Base-by-base conservation (phyloP, 2,888 invertebrate species). In the Xestia rhomboidea region DNA sequence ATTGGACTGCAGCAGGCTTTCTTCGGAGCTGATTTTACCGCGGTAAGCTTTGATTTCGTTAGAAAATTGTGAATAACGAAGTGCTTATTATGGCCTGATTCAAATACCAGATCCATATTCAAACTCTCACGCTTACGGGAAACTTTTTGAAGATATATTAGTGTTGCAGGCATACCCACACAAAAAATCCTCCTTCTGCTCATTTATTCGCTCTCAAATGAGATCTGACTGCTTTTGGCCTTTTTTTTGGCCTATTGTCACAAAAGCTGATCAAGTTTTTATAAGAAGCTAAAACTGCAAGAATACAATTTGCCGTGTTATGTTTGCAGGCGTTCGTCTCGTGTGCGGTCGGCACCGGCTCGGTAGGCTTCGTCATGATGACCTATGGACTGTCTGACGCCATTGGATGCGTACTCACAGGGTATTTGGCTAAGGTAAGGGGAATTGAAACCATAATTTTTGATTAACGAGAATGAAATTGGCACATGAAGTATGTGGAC, bases 1-100 rank as follows among this genome's bases (percentile, higher is more conserved):
- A 97, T 97, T 49, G 98, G 98, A 0, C 92, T 97, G 81, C 97
- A 98, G 89, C 98, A 98, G 91, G 98, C 98, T 0, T 98, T 97
- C 93, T 97, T 97, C 68, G 97, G 97, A 0, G 98, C 97, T 71
- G 97, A 97, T 81, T 97, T 96, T 82, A 97, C 96, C 63, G 95
- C 96, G 77, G 97, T 97, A 89, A 90, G 94, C 90, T 73, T 41
- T 57, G n/a, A 2, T 8, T 71, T 54, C 2, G 10, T n/a, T 38
- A 10, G 27, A 21, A 6, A 67, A 71, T 51, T 38, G 5, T 41
- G 11, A 54, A 54, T 5, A n/a, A 15, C 27, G 51, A 11, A 11
- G 51, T 51, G 10, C 11, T 51, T 51, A 24, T 51, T 51, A 54
- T 54, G n/a, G 54, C 13, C 54, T n/a, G 11, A n/a, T 54, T n/a